Evolutionary conservation across 2,888 invertebrate genomes (phyloP).

Genomic region (Sinotaia quadrata): DNA sequence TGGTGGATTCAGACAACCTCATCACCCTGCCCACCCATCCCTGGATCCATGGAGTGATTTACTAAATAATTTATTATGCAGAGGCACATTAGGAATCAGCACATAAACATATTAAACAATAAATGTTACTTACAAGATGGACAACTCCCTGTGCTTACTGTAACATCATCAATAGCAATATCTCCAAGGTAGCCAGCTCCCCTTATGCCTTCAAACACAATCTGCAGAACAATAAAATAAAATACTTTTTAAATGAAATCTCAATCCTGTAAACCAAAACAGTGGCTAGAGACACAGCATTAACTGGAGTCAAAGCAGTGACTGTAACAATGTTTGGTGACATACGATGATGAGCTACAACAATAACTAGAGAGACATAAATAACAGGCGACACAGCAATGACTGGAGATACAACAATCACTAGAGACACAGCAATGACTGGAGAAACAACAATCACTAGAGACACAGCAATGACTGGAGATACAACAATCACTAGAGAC

Average conservation of each 20-base stretch:
- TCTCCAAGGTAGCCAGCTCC: constrained; percentile 58
- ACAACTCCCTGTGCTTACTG: constrained; percentile 35
- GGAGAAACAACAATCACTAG: no score
- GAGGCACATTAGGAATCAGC: not conserved
- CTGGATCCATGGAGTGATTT: no score
- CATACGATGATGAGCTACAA: no score
- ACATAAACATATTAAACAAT: not conserved
- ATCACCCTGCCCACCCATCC: no score
- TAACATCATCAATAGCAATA: constrained; percentile 66
- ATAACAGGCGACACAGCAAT: no score
- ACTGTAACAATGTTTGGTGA: no score
- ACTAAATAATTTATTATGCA: not conserved
- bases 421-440: no score
- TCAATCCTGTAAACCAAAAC: not conserved
- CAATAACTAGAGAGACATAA: no score
- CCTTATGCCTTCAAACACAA: constrained; percentile 62
- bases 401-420: no score
- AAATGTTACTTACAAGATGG: constrained; percentile 12
- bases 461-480: no score
- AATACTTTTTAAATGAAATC: not conserved
- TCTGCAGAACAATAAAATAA: constrained; percentile 42
- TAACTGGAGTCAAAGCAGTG: not conserved
- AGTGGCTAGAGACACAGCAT: not conserved
- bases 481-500: no score
- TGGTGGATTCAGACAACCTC: no score